These are phyloP conservation scores for Steinernema carpocapsae DNA, from an alignment of 2,888 invertebrate genomes.

Conservation along the genomic window DNA sequence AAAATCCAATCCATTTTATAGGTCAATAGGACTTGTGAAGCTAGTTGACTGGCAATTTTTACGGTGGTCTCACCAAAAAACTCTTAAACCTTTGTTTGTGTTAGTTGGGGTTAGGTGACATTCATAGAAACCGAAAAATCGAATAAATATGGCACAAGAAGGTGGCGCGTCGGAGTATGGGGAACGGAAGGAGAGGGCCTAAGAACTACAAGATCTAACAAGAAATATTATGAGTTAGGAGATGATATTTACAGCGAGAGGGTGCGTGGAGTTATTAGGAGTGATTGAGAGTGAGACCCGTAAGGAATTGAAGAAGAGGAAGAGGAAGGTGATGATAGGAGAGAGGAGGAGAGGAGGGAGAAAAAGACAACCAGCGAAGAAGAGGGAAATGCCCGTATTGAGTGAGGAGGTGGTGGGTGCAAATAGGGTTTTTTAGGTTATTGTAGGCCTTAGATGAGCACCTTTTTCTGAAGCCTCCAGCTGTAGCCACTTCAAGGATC, in stretches of 20 bases:
- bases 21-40: no score
- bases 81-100: slow-evolving; percentile 23
- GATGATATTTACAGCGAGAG: slow-evolving; percentile 15
- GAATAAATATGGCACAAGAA: slow-evolving; percentile 27
- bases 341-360: background rate
- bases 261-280: slow-evolving; percentile 22
- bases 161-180: slow-evolving; percentile 25
- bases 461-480: slow-evolving; percentile 11
- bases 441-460: slow-evolving; percentile 15
- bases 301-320: slow-evolving; percentile 23
- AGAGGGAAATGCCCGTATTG: slow-evolving; percentile 30
- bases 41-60: slow-evolving; percentile 29
- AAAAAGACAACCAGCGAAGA: slow-evolving; percentile 3
- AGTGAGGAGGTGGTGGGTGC: slow-evolving; percentile 10
- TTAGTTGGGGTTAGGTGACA: background rate
- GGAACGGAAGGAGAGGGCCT: background rate
- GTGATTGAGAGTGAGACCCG: slow-evolving; percentile 31
- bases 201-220: background rate
- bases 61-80: slow-evolving; percentile 5
- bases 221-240: background rate
- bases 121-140: background rate
- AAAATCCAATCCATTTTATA: no score
- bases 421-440: background rate
- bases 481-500: no score
- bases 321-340: slow-evolving; percentile 20